Evolutionary conservation across 2,113 vertebrate species (phyloP), one percentile per base, ranked within the genome.

Genomic region (Polyodon spathula): DNA sequence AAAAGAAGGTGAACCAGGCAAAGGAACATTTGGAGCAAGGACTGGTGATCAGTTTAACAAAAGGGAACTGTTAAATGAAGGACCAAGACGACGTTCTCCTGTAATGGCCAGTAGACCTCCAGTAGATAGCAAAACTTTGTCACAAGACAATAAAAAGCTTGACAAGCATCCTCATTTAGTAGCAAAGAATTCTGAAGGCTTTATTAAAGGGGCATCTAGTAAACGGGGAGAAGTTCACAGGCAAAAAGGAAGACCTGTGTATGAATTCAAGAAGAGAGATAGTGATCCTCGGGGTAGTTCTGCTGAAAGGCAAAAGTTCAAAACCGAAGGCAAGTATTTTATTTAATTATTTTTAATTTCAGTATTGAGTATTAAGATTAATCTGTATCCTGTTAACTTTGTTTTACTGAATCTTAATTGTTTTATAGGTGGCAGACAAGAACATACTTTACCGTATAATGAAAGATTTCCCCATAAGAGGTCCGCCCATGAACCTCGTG

Each of bases 1-100:
- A 68, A 76, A 83, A 77, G 86, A 89, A 62, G 83, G 79, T 69
- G 87, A 90, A 56, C 84, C 85, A 72, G 77, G 80, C 59, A 88
- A 88, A 83, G 78, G 66, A 66, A 86, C 85, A 71, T 78, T 72
- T 73, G 73, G 72, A 66, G 71, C 69, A 67, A 74, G 76, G 66
- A 77, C 65, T 69, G 73, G 82, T 63, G 79, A 78, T 50, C 81
- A 83, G 65, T 85, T 87, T 68, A 85, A 86, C 60, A 85, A 84
- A 70, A 86, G 84, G 78, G 83, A 87, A 44, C 75, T 76, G 15
- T 84, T 83, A 80, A 77, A 76, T 59, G 85, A 88, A 71, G 86
- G 84, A 56, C 64, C 82, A 61, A 82, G 83, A 66, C 81, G 82
- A 66, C 84, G 80, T 74, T 90, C 88, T 68, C 85, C 88, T 70